phyloP scores from a whole-genome alignment of 2,888 invertebrate species.

The Drosophila mimetica region DNA sequence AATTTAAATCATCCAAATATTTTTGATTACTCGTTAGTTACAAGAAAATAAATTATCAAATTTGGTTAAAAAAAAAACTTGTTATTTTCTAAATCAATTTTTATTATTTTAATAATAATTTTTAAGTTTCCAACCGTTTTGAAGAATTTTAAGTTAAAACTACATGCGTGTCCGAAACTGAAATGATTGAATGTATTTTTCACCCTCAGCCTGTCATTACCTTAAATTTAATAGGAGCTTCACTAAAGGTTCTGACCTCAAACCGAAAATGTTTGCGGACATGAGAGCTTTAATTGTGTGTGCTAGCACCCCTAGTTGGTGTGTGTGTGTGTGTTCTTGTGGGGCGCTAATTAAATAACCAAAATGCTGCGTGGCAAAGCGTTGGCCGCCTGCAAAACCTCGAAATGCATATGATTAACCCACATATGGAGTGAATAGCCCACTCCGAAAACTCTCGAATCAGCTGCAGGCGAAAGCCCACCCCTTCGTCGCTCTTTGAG shows the following conservation, averaged over 20 bases:
- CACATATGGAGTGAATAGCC: conserved; percentile 49
- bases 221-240: conserved; percentile 2
- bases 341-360: conserved; percentile 68
- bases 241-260: conserved; percentile 7
- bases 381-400: conserved; percentile 21
- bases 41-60: too few relatives aligned
- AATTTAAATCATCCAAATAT: too few relatives aligned
- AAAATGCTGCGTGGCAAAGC: conserved; percentile 49
- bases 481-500: conserved; percentile 13
- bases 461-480: conserved; percentile 18
- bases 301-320: neutral
- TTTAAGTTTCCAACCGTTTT: too few relatives aligned
- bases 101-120: neutral
- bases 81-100: too few relatives aligned
- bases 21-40: too few relatives aligned
- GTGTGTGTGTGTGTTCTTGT: neutral
- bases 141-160: too few relatives aligned
- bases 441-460: conserved; percentile 1
- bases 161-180: too few relatives aligned
- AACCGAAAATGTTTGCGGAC: conserved; percentile 22
- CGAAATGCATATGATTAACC: conserved; percentile 69
- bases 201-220: neutral
- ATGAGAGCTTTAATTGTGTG: conserved; percentile 23
- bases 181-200: too few relatives aligned
- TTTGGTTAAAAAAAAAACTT: too few relatives aligned